These are phyloP conservation scores for Neoarius graeffei DNA, from an alignment of 2,113 vertebrate species.

Conservation along the genomic window DNA sequence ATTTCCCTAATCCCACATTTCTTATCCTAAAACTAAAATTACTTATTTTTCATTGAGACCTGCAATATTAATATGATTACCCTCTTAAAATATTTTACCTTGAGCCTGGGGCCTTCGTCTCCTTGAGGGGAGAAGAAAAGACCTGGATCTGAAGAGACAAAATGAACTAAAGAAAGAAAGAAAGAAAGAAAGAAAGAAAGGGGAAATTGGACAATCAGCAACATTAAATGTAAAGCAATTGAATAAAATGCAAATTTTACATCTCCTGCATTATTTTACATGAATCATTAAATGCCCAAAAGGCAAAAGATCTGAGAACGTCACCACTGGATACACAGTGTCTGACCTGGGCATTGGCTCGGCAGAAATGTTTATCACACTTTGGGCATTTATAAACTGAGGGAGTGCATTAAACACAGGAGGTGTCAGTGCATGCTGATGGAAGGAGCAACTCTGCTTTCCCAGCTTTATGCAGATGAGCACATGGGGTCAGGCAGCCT, in stretches of 20 bases:
- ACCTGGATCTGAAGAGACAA: not conserved
- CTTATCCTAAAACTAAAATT: not conserved
- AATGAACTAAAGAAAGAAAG: not conserved
- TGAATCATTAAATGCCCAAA: conserved; percentile 16
- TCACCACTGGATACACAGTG: conserved; percentile 17
- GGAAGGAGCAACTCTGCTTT: conserved; percentile 67
- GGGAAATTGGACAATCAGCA: not conserved
- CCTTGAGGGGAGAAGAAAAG: not conserved
- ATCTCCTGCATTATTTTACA: conserved; percentile 1
- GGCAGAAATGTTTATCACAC: conserved; percentile 74
- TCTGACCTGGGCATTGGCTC: conserved; percentile 63
- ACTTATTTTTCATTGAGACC: not conserved
- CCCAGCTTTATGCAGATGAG: conserved; percentile 71
- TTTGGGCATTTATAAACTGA: conserved; percentile 74
- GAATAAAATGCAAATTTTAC: conserved; percentile 17
- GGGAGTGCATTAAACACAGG: conserved; percentile 75
- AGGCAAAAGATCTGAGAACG: not conserved
- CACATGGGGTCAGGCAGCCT: conserved; percentile 63
- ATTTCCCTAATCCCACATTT: conserved; percentile 67
- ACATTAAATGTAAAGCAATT: not conserved
- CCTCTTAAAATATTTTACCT: not conserved
- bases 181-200: not conserved
- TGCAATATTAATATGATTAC: not conserved
- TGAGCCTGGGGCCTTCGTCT: not conserved
- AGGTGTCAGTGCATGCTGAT: conserved; percentile 75